These are phyloP conservation scores for Caenorhabditis sp. DNA, from an alignment of 2,888 invertebrate species.

Conservation along the genomic window DNA sequence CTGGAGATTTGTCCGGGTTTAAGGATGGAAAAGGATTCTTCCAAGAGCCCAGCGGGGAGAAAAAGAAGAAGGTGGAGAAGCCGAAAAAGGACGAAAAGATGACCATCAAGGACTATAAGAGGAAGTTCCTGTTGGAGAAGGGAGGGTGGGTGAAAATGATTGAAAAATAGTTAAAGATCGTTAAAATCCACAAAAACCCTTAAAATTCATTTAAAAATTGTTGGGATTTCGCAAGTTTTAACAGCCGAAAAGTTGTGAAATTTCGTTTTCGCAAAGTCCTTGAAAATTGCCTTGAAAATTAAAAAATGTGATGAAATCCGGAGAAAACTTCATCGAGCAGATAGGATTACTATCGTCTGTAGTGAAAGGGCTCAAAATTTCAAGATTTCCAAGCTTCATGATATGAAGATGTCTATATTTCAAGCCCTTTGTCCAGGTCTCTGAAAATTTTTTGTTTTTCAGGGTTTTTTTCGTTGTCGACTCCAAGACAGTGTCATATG, in stretches of 20 bases:
- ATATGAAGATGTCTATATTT: too few species aligned
- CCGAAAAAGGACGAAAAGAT: conserved; percentile 86
- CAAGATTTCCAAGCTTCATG: too few species aligned
- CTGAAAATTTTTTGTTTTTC: too few species aligned
- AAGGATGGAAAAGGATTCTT: conserved; percentile 53
- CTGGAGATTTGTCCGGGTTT: conserved; percentile 49
- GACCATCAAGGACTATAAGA: conserved; percentile 90
- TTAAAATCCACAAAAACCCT: background rate
- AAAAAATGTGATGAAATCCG: background rate
- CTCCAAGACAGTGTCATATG: too few species aligned
- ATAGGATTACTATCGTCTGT: too few species aligned
- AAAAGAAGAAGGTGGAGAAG: conserved; percentile 80
- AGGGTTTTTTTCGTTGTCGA: too few species aligned
- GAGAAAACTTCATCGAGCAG: background rate
- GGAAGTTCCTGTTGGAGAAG: conserved; percentile 88
- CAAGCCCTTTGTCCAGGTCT: too few species aligned
- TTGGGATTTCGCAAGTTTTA: background rate
- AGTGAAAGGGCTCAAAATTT: too few species aligned
- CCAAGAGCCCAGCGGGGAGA: conserved; percentile 69
- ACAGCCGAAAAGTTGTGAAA: background rate
- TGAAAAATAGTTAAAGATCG: background rate
- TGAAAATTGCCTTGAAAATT: background rate
- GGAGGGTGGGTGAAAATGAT: conserved; percentile 85
- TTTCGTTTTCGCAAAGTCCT: background rate
- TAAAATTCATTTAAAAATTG: background rate